Evolutionary conservation across 2,797 vertebrate genomes (phyloP).

Genomic region (Neopelma chrysocephalum): DNA sequence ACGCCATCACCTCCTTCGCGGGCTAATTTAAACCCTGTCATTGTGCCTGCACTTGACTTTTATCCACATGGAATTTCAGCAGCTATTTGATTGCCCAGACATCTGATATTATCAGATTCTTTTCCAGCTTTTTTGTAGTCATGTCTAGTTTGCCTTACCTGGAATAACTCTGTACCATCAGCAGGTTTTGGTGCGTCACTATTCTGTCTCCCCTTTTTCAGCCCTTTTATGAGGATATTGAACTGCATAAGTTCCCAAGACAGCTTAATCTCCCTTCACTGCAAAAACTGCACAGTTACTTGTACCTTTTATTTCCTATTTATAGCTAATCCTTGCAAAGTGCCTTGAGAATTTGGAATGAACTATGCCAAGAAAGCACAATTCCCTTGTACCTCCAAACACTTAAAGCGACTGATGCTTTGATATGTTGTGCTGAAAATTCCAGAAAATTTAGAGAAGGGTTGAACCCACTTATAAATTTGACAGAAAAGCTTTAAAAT

Average conservation of each 20-base stretch:
- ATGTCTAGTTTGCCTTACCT: not conserved
- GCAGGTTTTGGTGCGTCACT: not conserved
- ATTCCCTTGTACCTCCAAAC: not conserved
- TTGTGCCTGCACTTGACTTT: constrained; percentile 49
- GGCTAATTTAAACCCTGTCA: constrained; percentile 47
- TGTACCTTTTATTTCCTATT: not conserved
- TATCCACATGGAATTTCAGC: constrained; percentile 26
- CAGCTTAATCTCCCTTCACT: not conserved
- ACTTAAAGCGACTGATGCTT: not conserved
- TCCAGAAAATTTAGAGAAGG: not conserved
- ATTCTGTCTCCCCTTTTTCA: not conserved
- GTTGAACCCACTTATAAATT: not conserved
- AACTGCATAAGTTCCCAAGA: not conserved
- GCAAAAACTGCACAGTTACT: not conserved
- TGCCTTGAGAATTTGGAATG: not conserved
- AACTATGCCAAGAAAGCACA: not conserved
- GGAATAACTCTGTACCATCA: not conserved
- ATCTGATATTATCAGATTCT: not conserved
- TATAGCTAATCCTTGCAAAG: not conserved
- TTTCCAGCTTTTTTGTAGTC: not conserved
- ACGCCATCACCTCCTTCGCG: constrained; percentile 15
- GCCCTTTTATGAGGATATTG: not conserved
- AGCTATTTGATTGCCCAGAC: constrained; percentile 2
- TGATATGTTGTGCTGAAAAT: not conserved
- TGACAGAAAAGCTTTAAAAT: constrained; percentile 5